Evolutionary conservation across 2,888 invertebrate genomes (phyloP).

Genomic region (Antheraea yamamai): DNA sequence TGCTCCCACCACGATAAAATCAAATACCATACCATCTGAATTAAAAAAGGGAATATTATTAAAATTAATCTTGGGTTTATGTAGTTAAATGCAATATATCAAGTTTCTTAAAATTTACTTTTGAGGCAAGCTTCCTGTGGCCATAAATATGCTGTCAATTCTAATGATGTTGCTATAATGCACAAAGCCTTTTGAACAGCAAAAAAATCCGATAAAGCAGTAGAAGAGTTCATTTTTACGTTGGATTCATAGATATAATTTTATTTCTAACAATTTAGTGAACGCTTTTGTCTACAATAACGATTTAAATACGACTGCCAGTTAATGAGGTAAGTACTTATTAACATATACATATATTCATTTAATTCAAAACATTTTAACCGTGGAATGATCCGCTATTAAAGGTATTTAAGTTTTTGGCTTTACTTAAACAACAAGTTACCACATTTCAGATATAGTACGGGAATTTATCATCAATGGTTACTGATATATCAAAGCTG

Average conservation of each 20-base stretch:
- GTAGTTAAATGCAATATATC: not conserved
- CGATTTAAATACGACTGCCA: not conserved
- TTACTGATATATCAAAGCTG: too few relatives aligned
- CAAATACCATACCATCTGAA: constrained; percentile 55
- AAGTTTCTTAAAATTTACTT: not conserved
- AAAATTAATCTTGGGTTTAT: not conserved
- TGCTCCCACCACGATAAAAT: constrained; percentile 80
- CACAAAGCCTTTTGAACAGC: constrained; percentile 1
- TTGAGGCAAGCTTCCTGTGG: not conserved
- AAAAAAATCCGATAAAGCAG: not conserved
- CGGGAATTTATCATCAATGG: too few relatives aligned
- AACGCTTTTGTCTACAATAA: not conserved
- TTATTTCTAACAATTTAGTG: not conserved
- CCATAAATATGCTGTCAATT: constrained; percentile 8
- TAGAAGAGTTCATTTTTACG: not conserved
- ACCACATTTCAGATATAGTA: too few relatives aligned
- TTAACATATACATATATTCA: not conserved
- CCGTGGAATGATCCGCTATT: not conserved
- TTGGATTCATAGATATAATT: not conserved
- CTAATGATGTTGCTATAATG: constrained; percentile 1
- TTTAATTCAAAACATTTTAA: not conserved
- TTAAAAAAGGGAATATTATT: not conserved
- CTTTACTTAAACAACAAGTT: not conserved
- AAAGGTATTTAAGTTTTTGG: not conserved
- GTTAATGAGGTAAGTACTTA: not conserved